Evolutionary conservation across 2,113 vertebrate species (phyloP), one percentile per base, ranked within the genome.

Genomic region (Peromyscus polionotus): DNA sequence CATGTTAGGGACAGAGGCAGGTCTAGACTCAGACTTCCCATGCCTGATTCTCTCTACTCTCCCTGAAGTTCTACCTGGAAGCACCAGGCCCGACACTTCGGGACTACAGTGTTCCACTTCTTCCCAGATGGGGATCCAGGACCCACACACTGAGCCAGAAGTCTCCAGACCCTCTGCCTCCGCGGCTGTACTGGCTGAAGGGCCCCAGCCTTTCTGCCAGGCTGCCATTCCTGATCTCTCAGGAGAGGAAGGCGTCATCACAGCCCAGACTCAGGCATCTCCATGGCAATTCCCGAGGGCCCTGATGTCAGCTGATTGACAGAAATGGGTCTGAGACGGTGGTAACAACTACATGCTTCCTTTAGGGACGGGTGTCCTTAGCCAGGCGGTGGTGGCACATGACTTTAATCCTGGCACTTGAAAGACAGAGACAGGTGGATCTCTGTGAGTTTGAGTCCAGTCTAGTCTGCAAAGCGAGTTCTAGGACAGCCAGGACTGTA

Each of bases 251-350:
- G 42, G 24, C 0, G 1, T 0, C 59, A 5, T 28, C 65, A 1
- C 11, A 88, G 77, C 22, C 90, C 42, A 19, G 88, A 85, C 77
- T 54, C 13, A 0, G 36, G 6, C 0, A 16, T 93, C n/a, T 65
- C 93, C 91, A 92, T 19, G 88, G 85, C 93, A 96, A 95, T 93
- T 4, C 57, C 87, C 36, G 14, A 0, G 0, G 63, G 51, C 51
- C n/a, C 48, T 0, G 45, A n/a, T 16, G 31, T 68, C 81, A 89
- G 77, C 57, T 3, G 5, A 42, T 36, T 59, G 9, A 24, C 51
- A 54, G 12, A 85, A 24, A 75, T 0, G 0, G 72, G 75, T 3
- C 57, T 16, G 54, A 76, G 86, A 76, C 0, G 2, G 45, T 4
- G 39, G 26, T 42, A 17, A 95, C 63, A 79, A 19, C 76, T 45